Evolutionary conservation across 2,888 invertebrate genomes (phyloP).

Genomic region (Ischnus inquisitorius): DNA sequence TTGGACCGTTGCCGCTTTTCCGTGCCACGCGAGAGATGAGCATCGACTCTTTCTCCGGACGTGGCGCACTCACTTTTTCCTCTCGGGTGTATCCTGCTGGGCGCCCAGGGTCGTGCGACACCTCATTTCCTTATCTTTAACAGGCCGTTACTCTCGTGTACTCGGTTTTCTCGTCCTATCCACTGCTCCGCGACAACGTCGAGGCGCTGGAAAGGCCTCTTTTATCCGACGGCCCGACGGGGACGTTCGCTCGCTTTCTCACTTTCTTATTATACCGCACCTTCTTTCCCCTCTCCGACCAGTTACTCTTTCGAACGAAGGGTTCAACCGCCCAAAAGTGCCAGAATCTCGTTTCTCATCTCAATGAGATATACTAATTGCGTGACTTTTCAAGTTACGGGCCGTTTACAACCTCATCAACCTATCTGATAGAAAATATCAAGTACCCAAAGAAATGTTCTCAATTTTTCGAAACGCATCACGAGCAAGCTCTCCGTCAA

Average conservation of each 20-base stretch:
- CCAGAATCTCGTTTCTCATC: constrained; percentile 41
- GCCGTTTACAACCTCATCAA: constrained; percentile 54
- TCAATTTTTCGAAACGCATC: background rate
- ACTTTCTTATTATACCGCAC: constrained; percentile 47
- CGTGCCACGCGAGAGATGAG: constrained; percentile 19
- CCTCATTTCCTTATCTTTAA: constrained; percentile 86
- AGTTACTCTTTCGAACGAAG: constrained; percentile 57
- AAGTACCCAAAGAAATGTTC: background rate
- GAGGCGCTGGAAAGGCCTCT: constrained; percentile 36
- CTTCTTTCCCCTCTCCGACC: constrained; percentile 50
- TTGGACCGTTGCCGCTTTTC: constrained; percentile 35
- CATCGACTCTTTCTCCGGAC: constrained; percentile 55
- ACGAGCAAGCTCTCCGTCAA: background rate
- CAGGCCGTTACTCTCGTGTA: constrained; percentile 82
- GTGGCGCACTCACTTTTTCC: constrained; percentile 50
- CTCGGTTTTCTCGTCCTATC: constrained; percentile 49
- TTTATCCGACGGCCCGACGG: constrained; percentile 65
- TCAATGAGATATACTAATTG: constrained; percentile 60
- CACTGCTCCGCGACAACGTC: constrained; percentile 30
- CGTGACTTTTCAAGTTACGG: constrained; percentile 46
- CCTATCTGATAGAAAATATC: constrained; percentile 30
- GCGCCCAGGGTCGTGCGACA: constrained; percentile 79
- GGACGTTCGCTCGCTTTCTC: constrained; percentile 59
- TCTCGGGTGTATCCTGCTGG: constrained; percentile 53
- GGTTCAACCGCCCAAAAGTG: constrained; percentile 36